Evolutionary conservation across 2,888 invertebrate genomes (phyloP), one percentile per base, ranked within the genome.

Genomic region (Clistopyga incitator): DNA sequence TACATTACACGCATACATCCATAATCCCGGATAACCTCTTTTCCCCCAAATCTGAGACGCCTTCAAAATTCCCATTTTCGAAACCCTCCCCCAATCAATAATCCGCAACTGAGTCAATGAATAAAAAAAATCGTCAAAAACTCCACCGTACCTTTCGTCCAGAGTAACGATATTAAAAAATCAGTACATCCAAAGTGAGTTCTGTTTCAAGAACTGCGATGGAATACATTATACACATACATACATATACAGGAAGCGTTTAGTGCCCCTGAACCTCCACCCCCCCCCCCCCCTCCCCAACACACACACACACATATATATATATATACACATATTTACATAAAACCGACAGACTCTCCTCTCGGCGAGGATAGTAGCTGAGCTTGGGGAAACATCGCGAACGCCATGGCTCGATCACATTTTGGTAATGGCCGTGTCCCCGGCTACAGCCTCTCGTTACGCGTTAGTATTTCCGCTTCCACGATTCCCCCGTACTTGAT

Each of bases 351-450:
- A 59, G 65, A 79, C 50, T 47, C 56, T 50, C 25, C 47, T 65
- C 50, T 42, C 65, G 25, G 59, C 71, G 42, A 76, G 78, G 65
- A 75, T 82, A 54, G 82, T 71, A 72, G 79, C 76, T 76, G 79
- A 83, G 83, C 76, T 83, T 77, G 80, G 79, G 77, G 83, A 83
- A 83, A 83, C 83, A 83, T 83, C 83, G 83, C 72, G 79, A 79
- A 79, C 79, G 79, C 83, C 79, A 83, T 68, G 83, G 77, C 83
- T 83, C 83, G 83, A 83, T 83, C 77, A 83, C 83, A 83, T 83
- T 83, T 83, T 83, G 83, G 83, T 83, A 83, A 83, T 83, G 80
- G 80, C 80, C 83, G 72, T 83, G 80, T 83, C 80, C 77, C 77
- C 79, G 77, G 79, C 84, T 84, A 68, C 84, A 74, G 78, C 72